These are phyloP conservation scores for Rambutsinella grinnellia DNA, from an alignment of 2,888 invertebrate genomes.

Conservation along the genomic window DNA sequence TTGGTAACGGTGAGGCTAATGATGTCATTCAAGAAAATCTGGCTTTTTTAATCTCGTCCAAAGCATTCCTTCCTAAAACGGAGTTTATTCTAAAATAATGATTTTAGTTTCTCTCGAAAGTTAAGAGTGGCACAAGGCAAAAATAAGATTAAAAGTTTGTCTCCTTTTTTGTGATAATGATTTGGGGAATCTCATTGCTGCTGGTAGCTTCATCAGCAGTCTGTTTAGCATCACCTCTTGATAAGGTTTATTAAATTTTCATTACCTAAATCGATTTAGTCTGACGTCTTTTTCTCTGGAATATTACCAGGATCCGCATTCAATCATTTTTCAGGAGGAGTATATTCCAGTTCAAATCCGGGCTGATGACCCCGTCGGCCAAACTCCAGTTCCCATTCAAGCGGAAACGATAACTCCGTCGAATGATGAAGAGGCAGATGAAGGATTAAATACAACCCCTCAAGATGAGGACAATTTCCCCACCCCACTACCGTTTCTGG, in stretches of 20 bases:
- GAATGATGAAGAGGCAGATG: neutral
- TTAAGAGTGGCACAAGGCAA: neutral
- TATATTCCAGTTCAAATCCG: constrained; percentile 25
- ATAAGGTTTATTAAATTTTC: constrained; percentile 21
- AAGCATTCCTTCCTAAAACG: neutral
- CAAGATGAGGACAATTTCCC: constrained; percentile 33
- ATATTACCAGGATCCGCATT: neutral
- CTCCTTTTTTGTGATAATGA: neutral
- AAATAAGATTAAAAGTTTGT: neutral
- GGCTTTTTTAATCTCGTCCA: neutral
- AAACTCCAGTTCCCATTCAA: neutral
- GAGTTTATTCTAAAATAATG: constrained; percentile 30
- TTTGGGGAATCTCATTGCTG: neutral
- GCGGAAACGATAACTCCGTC: neutral
- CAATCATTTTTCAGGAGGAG: constrained; percentile 8
- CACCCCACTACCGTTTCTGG: constrained; percentile 53
- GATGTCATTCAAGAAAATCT: constrained; percentile 8
- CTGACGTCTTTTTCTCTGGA: neutral
- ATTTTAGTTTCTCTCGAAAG: constrained; percentile 21
- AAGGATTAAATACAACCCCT: neutral
- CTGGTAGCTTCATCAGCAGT: constrained; percentile 18
- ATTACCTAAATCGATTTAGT: neutral
- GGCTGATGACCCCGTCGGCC: neutral
- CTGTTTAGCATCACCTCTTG: constrained; percentile 32
- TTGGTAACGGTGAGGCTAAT: neutral